phyloP scores from a whole-genome alignment of 2,113 vertebrate species.

The Zeus faber region DNA sequence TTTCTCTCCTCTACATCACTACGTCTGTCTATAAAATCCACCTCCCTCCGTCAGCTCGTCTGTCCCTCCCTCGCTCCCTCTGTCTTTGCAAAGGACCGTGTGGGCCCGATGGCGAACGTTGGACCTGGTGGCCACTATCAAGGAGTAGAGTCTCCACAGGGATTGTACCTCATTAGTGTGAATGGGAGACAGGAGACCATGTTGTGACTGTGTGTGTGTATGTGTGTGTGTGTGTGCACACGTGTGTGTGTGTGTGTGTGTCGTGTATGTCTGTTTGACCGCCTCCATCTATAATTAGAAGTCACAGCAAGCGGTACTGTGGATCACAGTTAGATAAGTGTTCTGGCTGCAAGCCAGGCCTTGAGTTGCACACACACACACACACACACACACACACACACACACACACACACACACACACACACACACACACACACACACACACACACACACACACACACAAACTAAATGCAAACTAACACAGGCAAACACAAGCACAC shows the following conservation, averaged over 20 bases:
- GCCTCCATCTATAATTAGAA: conserved; percentile 67
- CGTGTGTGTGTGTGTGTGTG: conserved; percentile 50
- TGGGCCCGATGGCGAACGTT: conserved; percentile 24
- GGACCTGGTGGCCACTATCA: conserved; percentile 47
- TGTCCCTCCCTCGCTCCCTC: not conserved
- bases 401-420: conserved; percentile 18
- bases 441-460: conserved; percentile 6
- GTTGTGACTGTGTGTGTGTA: conserved; percentile 48
- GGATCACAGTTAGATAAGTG: conserved; percentile 66
- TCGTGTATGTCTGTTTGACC: conserved; percentile 57
- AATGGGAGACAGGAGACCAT: conserved; percentile 60
- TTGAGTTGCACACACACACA: conserved; percentile 18
- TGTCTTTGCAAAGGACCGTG: conserved; percentile 7
- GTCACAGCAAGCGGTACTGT: conserved; percentile 50
- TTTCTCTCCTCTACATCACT: conserved; percentile 8
- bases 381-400: conserved; percentile 11
- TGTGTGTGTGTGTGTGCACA: conserved; percentile 59
- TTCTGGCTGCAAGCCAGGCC: conserved; percentile 54
- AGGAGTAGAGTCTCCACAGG: too few relatives aligned
- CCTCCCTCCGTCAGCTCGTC: not conserved
- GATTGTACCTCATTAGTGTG: conserved; percentile 68
- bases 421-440: not conserved
- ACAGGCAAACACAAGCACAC: too few relatives aligned
- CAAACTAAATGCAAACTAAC: too few relatives aligned
- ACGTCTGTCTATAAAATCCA: conserved; percentile 5